Percentiles rank a stretch among this genome's conserved stretches.
These are phyloP conservation scores for Scaptomyza tumidula DNA, from an alignment of 2,888 invertebrate species.

Conservation along the genomic window DNA sequence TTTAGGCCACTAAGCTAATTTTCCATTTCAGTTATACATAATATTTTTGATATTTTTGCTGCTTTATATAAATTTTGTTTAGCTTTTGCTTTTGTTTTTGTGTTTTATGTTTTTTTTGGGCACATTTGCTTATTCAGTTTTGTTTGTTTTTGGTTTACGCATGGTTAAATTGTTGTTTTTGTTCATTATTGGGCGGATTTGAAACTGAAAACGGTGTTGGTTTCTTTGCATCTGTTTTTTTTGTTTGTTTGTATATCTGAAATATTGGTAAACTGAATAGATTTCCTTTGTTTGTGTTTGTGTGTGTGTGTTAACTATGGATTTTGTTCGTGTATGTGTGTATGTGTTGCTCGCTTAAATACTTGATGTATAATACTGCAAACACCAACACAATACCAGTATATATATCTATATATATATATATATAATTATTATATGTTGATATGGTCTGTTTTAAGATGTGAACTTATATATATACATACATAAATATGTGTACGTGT, in stretches of 20 bases:
- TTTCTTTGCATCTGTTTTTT: slow-evolving; percentile 31
- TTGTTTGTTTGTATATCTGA: slow-evolving; percentile 13
- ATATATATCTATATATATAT: slow-evolving; percentile 27
- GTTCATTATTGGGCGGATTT: slow-evolving; percentile 69
- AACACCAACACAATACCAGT: slow-evolving; percentile 42
- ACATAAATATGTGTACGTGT: slow-evolving; percentile 10
- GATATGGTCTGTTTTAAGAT: slow-evolving; percentile 73
- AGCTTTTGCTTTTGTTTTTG: slow-evolving; percentile 6
- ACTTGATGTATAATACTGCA: slow-evolving; percentile 36
- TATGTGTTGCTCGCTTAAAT: slow-evolving; percentile 28
- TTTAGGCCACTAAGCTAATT: slow-evolving; percentile 57
- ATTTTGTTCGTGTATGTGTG: slow-evolving; percentile 7
- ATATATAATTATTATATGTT: slow-evolving; percentile 45
- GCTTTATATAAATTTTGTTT: slow-evolving; percentile 43
- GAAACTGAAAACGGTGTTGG: slow-evolving; percentile 73
- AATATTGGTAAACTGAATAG: slow-evolving; percentile 48
- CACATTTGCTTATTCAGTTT: slow-evolving; percentile 55
- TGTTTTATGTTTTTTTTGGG: slow-evolving; percentile 43
- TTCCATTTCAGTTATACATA: slow-evolving; percentile 27
- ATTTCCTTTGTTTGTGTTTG: slow-evolving; percentile 5
- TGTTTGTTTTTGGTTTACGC: slow-evolving; percentile 12
- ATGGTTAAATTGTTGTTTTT: slow-evolving; percentile 11
- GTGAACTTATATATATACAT: slow-evolving; percentile 37
- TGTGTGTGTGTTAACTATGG: slow-evolving; percentile 36
- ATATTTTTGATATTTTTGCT: slow-evolving; percentile 73